A percentile compares a stretch with the other conserved stretches of the same genome.
phyloP scores from a whole-genome alignment of 2,797 vertebrate species.

The Sebastes variabilis region DNA sequence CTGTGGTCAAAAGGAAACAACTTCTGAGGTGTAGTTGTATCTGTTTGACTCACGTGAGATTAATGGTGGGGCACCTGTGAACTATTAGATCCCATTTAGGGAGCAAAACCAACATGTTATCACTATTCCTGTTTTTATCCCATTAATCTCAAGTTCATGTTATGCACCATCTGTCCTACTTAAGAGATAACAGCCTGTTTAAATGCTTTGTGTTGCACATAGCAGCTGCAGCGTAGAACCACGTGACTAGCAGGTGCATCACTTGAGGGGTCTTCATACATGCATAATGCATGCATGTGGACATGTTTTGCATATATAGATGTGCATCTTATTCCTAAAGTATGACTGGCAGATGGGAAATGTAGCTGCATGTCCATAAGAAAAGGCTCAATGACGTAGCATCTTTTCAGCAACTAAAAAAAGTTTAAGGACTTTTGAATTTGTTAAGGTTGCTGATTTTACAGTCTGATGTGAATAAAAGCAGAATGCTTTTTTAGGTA shows the following conservation, averaged over 20 bases:
- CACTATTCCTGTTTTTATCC: slow-evolving; percentile 7
- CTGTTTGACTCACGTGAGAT: neutral
- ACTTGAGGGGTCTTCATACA: slow-evolving; percentile 26
- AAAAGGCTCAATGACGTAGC: neutral
- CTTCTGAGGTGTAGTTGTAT: neutral
- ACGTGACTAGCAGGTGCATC: slow-evolving; percentile 52
- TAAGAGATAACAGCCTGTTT: slow-evolving; percentile 9
- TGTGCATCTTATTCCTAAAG: neutral
- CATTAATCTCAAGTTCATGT: slow-evolving; percentile 1
- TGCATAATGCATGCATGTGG: slow-evolving; percentile 46
- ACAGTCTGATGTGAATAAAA: slow-evolving; percentile 10
- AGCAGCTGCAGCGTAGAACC: slow-evolving; percentile 42
- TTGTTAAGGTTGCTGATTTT: slow-evolving; percentile 2
- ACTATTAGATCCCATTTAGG: neutral
- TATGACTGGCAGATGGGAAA: neutral
- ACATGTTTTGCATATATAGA: slow-evolving; percentile 25
- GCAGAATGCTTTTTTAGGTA: neutral
- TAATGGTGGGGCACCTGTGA: neutral
- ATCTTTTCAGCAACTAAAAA: slow-evolving; percentile 1
- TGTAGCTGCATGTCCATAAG: neutral
- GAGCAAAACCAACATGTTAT: neutral
- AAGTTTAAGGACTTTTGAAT: neutral
- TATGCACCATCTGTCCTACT: slow-evolving; percentile 33
- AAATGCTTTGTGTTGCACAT: slow-evolving; percentile 25
- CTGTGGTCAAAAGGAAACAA: neutral